Percentiles rank a stretch among this genome's conserved stretches.
phyloP scores from a whole-genome alignment of 2,113 vertebrate genomes.

The Brachirus orientalis region DNA sequence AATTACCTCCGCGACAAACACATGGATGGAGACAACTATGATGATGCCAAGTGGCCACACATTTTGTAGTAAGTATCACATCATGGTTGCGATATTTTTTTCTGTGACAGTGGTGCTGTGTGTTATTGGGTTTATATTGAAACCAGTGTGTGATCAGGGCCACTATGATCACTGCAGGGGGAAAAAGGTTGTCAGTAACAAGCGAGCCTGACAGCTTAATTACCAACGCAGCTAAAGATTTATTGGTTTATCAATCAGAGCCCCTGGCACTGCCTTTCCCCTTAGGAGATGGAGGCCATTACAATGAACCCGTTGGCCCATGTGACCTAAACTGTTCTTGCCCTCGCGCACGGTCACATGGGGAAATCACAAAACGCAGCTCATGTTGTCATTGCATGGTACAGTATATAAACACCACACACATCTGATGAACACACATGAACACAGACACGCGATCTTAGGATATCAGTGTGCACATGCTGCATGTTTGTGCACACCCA shows the following conservation, averaged over 20 bases:
- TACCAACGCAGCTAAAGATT: constrained; percentile 95
- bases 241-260: constrained; percentile 98
- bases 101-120: constrained; percentile 45
- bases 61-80: not conserved
- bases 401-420: constrained; percentile 28
- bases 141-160: constrained; percentile 48
- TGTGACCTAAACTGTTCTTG: constrained; percentile 71
- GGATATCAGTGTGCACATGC: constrained; percentile 31
- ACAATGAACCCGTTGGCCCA: constrained; percentile 84
- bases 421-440: constrained; percentile 10
- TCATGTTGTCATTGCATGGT: constrained; percentile 37
- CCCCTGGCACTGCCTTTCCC: constrained; percentile 84
- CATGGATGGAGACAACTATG: no score
- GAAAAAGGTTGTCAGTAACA: constrained; percentile 85
- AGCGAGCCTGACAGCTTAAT: constrained; percentile 92
- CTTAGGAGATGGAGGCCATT: constrained; percentile 87
- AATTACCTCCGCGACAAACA: no score
- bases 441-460: constrained; percentile 23
- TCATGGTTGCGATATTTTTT: constrained; percentile 8
- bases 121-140: constrained; percentile 48
- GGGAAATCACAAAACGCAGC: constrained; percentile 50
- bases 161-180: constrained; percentile 67
- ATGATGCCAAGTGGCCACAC: no score
- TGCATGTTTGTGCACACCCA: constrained; percentile 31
- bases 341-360: constrained; percentile 47